Evolutionary conservation across 1,140 invertebrate species (phyloP), one percentile per base, ranked within the genome.

Genomic region (Drosophila tristis): DNA sequence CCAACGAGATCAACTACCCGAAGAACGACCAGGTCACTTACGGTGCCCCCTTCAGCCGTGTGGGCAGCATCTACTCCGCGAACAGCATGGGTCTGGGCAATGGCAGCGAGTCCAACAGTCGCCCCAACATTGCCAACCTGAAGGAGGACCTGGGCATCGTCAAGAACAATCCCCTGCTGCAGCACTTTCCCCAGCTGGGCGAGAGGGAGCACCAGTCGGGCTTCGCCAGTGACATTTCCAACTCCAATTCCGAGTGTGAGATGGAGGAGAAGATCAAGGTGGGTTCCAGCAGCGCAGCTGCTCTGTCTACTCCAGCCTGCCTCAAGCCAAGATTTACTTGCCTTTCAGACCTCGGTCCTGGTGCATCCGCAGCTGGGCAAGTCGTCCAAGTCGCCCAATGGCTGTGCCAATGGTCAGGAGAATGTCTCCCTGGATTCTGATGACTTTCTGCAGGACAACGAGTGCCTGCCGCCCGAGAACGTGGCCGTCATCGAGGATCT

Each of bases 401-500:
- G 42, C 6, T 66, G 72, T 13, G 31, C 44, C 48, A 35, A 29
- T 44, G 35, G 42, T 5, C 15, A 53, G 2, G 79, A 90, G 42
- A 84, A 44, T 15, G 7, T 43, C 6, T 50, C 73, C 0, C 1
- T 65, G 11, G 85, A 89, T 11, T 44, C 80, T 0, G 70, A 87
- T 42, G 74, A 82, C 43, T 79, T 90, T 67, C 75, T 89, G 84
- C 80, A 90, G 57, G 91, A 92, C 47, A 91, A 78, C 11, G 96
- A 97, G 92, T 93, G 95, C 68, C 92, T 96, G 45, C 96, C 96
- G 7, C 95, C 96, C 78, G 96, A 97, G 89, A 96, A 96, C 90
- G 96, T 97, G 23, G 95, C 96, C 4, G 96, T 97, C 44, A 94
- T 97, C 2, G 96, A 97, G 92, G 97, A 96, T 8, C 93, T 95